Base-by-base conservation (phyloP, 92 coral and sea anemone species). In the Parazoanthus darwini region DNA sequence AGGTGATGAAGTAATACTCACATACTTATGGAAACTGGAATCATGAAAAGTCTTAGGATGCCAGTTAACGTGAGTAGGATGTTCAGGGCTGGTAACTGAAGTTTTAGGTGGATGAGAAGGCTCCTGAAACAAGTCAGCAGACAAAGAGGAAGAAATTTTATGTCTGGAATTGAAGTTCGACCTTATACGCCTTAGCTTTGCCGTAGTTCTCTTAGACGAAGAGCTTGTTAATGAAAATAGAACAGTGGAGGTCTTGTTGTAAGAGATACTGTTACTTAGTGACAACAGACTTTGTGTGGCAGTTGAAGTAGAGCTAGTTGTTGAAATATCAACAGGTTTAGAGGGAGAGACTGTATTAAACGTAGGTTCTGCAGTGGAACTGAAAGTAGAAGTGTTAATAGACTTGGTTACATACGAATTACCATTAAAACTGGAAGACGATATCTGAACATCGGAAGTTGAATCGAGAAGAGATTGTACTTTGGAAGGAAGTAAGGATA, bases 251-350 rank as follows among this genome's bases (percentile, higher is more conserved):
- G 70, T 46, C 67, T 33, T 71, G 26, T 72, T 14, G 79, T 71
- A 1, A 63, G 71, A 37, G 48, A 8, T 81, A 14, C 13, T 37
- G 54, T 36, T 71, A 44, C 42, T 48, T 29, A 26, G 5, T 36
- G 79, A 46, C 26, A 46, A 71, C 65, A 84, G 48, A 26, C 79
- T 71, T 44, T 56, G 85, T 46, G 85, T 83, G 0, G 87, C 77
- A 83, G 44, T 68, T 68, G 56, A 68, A 25, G 87, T 6, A 39
- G 1, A 66, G 16, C 48, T 74, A 42, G 74, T 48, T 22, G 70
- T 77, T 15, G 74, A 68, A 46, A 36, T 70, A 50, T 84, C 39
- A 4, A 35, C 25, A 84, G 65, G 66, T 22, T 26, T 84, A 9
- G 78, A 71, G 33, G 87, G 78, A 84, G 74, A 71, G 8, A 68